A percentile compares a stretch with the other conserved stretches of the same genome.
phyloP scores from a whole-genome alignment of 2,113 vertebrate species.

The Montifringilla adamsi region DNA sequence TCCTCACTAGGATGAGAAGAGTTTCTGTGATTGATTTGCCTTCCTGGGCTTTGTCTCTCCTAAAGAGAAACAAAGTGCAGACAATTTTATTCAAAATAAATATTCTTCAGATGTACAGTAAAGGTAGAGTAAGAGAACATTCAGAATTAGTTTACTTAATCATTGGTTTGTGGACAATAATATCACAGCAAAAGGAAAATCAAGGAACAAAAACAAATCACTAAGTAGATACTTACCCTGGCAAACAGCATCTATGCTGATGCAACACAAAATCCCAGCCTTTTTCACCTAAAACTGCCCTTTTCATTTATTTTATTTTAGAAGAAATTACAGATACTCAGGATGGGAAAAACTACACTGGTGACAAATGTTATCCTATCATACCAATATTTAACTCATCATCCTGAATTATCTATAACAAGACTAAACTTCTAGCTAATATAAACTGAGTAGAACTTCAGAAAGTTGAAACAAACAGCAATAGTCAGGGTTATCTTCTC shows the following conservation, averaged over 20 bases:
- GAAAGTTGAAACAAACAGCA: not conserved
- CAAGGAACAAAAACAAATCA: not conserved
- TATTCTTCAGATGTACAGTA: not conserved
- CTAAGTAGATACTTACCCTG: not conserved
- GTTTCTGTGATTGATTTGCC: not conserved
- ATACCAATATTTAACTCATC: not conserved
- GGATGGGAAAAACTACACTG: not conserved
- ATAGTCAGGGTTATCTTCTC: not conserved
- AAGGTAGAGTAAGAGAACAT: not conserved
- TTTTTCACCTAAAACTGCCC: not conserved
- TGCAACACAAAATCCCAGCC: not conserved
- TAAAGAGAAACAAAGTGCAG: not conserved
- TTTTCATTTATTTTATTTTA: not conserved
- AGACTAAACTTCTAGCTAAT: not conserved
- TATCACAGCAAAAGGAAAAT: not conserved
- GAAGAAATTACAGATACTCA: not conserved
- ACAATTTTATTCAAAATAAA: not conserved
- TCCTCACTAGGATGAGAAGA: not conserved
- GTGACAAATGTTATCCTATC: not conserved
- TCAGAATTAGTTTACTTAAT: not conserved
- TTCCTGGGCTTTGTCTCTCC: not conserved
- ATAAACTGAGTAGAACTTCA: not conserved
- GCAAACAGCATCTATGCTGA: not conserved
- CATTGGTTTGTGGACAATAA: not conserved
- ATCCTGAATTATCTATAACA: not conserved